These are phyloP conservation scores for Oreochromis grahami DNA, from an alignment of 2,797 vertebrate species.

Conservation along the genomic window DNA sequence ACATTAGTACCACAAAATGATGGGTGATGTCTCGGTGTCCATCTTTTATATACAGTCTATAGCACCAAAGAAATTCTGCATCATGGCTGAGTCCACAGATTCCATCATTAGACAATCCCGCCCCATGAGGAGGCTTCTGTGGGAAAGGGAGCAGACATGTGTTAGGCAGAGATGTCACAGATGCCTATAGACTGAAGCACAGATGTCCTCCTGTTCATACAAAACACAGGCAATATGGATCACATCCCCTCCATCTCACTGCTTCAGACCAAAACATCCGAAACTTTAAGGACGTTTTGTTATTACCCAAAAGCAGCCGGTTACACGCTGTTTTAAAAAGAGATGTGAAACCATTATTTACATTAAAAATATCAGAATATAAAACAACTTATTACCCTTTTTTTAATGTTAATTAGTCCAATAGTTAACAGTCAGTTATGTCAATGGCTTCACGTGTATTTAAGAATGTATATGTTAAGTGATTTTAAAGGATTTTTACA, in stretches of 20 bases:
- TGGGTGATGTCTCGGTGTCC: neutral
- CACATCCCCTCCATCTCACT: neutral
- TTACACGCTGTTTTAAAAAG: neutral
- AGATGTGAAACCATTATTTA: neutral
- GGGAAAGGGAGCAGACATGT: conserved; percentile 39
- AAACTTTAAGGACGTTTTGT: neutral
- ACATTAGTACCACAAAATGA: neutral
- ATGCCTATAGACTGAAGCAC: conserved; percentile 23
- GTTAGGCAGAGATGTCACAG: conserved; percentile 41
- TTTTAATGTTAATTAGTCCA: neutral
- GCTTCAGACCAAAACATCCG: neutral
- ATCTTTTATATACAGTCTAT: neutral
- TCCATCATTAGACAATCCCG: neutral
- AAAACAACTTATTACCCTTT: neutral
- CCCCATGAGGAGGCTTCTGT: neutral
- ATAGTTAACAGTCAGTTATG: neutral
- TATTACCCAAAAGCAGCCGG: neutral
- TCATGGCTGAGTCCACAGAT: neutral
- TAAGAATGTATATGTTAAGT: neutral
- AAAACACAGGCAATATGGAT: conserved; percentile 25
- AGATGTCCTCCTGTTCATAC: conserved; percentile 35
- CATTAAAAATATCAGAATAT: neutral
- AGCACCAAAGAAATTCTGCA: neutral
- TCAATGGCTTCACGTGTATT: neutral
- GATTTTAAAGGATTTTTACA: neutral